Evolutionary conservation across 2,888 invertebrate genomes (phyloP).

Genomic region (Pyrocoelia pectoralis): DNA sequence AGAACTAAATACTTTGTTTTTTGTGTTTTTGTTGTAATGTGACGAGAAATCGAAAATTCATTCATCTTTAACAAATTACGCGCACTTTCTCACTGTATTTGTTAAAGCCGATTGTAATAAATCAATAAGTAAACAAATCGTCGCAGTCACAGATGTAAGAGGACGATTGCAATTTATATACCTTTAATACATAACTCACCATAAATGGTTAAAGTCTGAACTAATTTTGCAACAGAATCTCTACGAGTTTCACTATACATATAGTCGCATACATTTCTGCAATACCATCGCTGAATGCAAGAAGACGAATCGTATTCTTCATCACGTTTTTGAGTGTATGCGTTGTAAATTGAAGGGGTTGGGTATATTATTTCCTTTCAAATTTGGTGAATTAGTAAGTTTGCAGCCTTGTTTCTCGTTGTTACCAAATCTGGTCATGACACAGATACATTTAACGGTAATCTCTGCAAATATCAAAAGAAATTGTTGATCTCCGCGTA

Average conservation of each 20-base stretch:
- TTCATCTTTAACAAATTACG: not conserved
- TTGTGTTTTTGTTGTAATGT: too few relatives aligned
- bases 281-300: not conserved
- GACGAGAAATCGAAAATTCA: not conserved
- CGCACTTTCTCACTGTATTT: not conserved
- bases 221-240: slow-evolving; percentile 23
- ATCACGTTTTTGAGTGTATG: not conserved
- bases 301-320: slow-evolving; percentile 1
- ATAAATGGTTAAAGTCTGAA: slow-evolving; percentile 19
- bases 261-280: slow-evolving; percentile 15
- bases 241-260: slow-evolving; percentile 18
- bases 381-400: slow-evolving; percentile 32
- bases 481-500: slow-evolving; percentile 37
- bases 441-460: slow-evolving; percentile 41
- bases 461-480: slow-evolving; percentile 40
- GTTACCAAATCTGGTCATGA: slow-evolving; percentile 42
- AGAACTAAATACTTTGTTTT: too few relatives aligned
- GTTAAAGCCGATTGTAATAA: not conserved
- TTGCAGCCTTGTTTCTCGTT: slow-evolving; percentile 37
- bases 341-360: slow-evolving; percentile 11
- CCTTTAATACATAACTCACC: slow-evolving; percentile 4
- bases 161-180: slow-evolving; percentile 7
- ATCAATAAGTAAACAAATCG: slow-evolving; percentile 4
- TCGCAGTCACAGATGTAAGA: not conserved
- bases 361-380: slow-evolving; percentile 15